Conservation (phyloP, 2,113 vertebrate species). For the Arvicanthis niloticus region DNA sequence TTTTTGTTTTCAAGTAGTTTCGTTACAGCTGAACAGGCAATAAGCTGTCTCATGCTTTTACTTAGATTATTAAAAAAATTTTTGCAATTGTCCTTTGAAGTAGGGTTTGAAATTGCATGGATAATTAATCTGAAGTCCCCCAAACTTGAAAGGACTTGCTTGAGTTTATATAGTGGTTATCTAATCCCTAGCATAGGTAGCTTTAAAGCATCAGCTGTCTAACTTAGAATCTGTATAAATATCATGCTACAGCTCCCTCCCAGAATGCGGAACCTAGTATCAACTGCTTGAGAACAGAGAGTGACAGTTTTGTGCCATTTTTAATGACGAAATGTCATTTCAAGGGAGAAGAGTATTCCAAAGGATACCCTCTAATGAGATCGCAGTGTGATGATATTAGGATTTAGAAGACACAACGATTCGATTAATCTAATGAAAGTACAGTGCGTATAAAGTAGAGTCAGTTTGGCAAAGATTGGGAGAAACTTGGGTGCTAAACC, state of each 20-base stretch:
- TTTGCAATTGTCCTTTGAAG: not conserved
- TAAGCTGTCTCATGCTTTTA: not conserved
- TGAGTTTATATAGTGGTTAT: not conserved
- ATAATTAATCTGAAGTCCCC: not conserved
- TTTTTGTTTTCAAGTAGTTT: conserved; percentile 29
- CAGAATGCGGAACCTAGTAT: not conserved
- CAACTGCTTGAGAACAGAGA: not conserved
- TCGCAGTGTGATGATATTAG: not conserved
- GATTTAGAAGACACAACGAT: not conserved
- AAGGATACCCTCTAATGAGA: not conserved
- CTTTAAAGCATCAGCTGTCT: not conserved
- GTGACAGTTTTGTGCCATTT: not conserved
- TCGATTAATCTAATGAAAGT: not conserved
- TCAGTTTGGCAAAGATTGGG: not conserved
- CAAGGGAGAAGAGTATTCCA: not conserved
- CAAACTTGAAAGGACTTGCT: not conserved
- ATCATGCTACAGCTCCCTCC: not conserved
- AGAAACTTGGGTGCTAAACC: not conserved
- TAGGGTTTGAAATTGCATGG: conserved; percentile 4
- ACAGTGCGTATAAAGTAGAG: not conserved
- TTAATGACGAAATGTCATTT: conserved; percentile 31
- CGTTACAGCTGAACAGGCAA: not conserved
- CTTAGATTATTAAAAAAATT: conserved; percentile 20
- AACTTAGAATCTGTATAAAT: conserved; percentile 25
- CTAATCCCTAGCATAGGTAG: not conserved